phyloP scores from a whole-genome alignment of 2,888 invertebrate species.

The Meiosimyza platycephala region DNA sequence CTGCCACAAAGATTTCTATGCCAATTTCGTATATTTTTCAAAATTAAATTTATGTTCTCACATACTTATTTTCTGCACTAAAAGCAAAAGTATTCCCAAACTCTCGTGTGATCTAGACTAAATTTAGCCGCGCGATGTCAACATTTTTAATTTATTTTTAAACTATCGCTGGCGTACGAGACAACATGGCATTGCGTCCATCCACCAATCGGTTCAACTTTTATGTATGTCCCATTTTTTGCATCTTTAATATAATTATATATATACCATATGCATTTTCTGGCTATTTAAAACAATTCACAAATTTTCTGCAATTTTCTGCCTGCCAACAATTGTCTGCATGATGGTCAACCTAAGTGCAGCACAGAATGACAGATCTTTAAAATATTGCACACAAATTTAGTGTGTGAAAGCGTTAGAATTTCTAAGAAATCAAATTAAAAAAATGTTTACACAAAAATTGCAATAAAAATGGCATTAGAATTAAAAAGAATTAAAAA shows the following conservation, averaged over 20 bases:
- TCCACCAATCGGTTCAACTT: too few species aligned
- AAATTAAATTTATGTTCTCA: too few species aligned
- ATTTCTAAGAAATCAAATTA: conserved; percentile 19
- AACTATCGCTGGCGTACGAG: too few species aligned
- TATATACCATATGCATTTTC: background rate
- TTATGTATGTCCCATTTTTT: too few species aligned
- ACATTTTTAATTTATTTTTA: conserved; percentile 17
- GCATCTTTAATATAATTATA: too few species aligned
- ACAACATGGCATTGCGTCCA: too few species aligned
- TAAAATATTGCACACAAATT: background rate
- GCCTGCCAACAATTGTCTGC: too few species aligned
- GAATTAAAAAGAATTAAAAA: background rate
- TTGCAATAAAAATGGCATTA: conserved; percentile 18
- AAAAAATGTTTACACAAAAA: background rate
- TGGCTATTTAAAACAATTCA: conserved; percentile 25
- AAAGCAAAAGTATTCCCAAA: too few species aligned
- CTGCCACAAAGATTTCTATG: too few species aligned
- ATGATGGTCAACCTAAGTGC: too few species aligned
- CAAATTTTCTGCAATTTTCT: conserved; percentile 15
- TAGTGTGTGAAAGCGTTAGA: background rate
- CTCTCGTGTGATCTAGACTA: background rate
- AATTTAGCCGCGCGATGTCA: conserved; percentile 11
- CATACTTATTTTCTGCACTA: too few species aligned
- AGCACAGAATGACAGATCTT: conserved; percentile 1
- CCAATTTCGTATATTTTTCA: too few species aligned